A percentile compares a stretch with the other conserved stretches of the same genome.
Conservation (phyloP, 2,797 vertebrate species). For the Gorsachius magnificus region DNA sequence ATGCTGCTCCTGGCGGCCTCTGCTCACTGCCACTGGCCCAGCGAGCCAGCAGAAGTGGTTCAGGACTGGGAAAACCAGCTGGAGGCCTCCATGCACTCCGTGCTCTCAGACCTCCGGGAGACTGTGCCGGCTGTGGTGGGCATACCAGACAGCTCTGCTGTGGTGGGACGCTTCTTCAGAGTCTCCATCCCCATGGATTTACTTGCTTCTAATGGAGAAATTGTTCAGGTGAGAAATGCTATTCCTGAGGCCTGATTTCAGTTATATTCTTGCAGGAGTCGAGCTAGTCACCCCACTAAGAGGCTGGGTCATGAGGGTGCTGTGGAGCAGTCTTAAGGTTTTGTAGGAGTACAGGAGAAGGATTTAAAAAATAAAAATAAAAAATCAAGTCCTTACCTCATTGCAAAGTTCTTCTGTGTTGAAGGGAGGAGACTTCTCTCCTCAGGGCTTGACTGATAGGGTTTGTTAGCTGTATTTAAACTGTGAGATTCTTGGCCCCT, state of each 20-base stretch:
- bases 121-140: conserved; percentile 78
- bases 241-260: neutral
- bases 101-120: conserved; percentile 83
- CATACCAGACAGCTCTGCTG: conserved; percentile 88
- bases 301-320: neutral
- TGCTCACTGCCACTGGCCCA: conserved; percentile 76
- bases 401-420: neutral
- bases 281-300: rapidly evolving
- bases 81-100: conserved; percentile 93
- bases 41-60: conserved; percentile 77
- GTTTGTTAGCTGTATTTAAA: neutral
- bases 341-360: neutral
- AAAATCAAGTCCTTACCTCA: neutral
- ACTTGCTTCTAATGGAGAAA: conserved; percentile 78
- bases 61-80: conserved; percentile 86
- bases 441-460: rapidly evolving
- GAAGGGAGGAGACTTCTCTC: neutral
- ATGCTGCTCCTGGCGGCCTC: conserved; percentile 79
- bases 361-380: neutral
- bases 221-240: conserved; percentile 85
- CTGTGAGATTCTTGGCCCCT: neutral
- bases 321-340: neutral
- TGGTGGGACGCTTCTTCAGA: conserved; percentile 89
- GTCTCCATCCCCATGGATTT: conserved; percentile 86
- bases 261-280: neutral